These are phyloP conservation scores for Aegithalos caudatus DNA, from an alignment of 2,113 vertebrate species.

Conservation along the genomic window DNA sequence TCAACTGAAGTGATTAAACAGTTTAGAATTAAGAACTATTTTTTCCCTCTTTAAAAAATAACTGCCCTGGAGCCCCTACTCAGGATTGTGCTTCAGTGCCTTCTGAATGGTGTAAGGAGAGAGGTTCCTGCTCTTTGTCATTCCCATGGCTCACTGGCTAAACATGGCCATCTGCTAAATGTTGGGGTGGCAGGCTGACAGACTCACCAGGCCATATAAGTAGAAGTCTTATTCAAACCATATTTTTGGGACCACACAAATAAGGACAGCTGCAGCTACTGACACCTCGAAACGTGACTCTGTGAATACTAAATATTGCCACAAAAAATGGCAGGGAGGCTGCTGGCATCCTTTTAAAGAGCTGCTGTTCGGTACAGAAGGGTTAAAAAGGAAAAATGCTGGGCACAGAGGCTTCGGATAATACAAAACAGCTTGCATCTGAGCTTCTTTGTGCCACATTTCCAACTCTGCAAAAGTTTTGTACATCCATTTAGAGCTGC, in stretches of 20 bases:
- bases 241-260: neutral
- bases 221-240: neutral
- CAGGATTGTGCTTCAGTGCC: neutral
- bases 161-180: neutral
- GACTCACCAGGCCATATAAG: neutral
- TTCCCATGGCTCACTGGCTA: neutral
- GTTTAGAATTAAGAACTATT: neutral
- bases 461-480: neutral
- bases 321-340: neutral
- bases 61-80: neutral
- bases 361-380: neutral
- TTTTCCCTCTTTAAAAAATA: neutral
- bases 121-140: neutral
- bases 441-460: neutral
- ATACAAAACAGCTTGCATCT: neutral
- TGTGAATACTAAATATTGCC: neutral
- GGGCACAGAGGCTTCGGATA: neutral
- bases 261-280: neutral
- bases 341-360: neutral
- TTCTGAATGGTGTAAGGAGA: neutral
- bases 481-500: neutral
- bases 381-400: neutral
- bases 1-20: neutral
- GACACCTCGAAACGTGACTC: neutral
- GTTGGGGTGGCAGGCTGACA: neutral